Conservation (phyloP, 2,113 vertebrate genomes). For the Charadrius vociferus region DNA sequence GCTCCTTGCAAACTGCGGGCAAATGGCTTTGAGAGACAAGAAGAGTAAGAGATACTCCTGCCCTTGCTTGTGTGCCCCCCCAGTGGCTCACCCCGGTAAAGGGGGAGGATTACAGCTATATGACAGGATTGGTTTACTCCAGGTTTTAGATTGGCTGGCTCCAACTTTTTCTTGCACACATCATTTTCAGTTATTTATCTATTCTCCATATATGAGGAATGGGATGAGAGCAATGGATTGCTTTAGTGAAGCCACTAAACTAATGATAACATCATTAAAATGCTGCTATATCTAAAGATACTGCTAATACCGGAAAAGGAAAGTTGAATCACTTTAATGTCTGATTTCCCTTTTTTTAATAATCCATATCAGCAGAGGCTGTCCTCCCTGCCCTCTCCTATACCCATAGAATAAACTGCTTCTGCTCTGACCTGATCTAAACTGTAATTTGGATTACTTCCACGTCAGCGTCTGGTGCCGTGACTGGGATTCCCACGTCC, state of each 20-base stretch:
- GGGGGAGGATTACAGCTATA: background rate
- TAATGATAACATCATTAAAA: background rate
- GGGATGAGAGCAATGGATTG: background rate
- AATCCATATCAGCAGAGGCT: background rate
- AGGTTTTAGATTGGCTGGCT: background rate
- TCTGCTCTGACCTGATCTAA: background rate
- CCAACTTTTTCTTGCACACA: accelerated
- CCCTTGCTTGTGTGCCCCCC: background rate
- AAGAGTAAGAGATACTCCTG: background rate
- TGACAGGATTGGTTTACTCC: background rate
- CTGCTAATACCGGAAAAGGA: background rate
- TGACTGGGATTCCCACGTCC: background rate
- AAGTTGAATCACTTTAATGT: background rate
- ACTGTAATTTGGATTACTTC: background rate
- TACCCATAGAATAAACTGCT: background rate
- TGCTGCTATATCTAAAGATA: background rate
- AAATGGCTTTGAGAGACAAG: background rate
- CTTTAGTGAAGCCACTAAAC: background rate
- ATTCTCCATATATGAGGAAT: background rate
- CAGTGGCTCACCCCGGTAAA: background rate
- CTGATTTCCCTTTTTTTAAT: background rate
- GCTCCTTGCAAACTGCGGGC: background rate
- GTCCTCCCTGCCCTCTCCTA: background rate
- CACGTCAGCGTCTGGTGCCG: background rate
- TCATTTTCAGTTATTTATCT: background rate